Evolutionary conservation across 2,888 invertebrate species (phyloP), one percentile per base, ranked within the genome.

Genomic region (Polydrusus cervinus): DNA sequence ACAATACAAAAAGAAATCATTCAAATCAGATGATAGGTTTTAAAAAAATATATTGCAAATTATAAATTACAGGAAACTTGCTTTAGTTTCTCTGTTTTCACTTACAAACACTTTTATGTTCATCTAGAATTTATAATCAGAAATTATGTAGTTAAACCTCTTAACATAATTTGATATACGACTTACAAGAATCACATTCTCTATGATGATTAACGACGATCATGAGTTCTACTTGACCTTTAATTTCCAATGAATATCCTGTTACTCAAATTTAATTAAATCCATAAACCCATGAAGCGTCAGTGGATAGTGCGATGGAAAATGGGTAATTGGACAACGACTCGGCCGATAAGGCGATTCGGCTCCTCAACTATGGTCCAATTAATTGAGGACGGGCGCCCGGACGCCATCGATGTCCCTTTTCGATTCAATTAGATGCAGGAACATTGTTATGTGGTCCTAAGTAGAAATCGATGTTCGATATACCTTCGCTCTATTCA

Each of bases 341-440:
- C 34, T 20, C 38, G 53, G 43, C 25, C 71, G 60, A 71, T 71
- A 71, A 71, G 71, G 51, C 61, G 71, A 70, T 62, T 60, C 34
- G 43, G 70, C 61, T 47, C 49, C 62, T 49, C 62, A 34, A 62
- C 53, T 71, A 71, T 62, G 49, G 18, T 62, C 71, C 40, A 64
- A 71, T 71, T 71, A 71, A 71, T 71, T 60, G 51, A 62, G 51
- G 40, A 18, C 16, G 38, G 47, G 47, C 38, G 45, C 30, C 51
- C 38, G 66, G 25, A 25, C 45, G 67, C 14, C 10, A 57, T 10
- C 49, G 51, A 34, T 61, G 61, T 38, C 68, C 65, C 57, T 43
- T 53, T 70, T 65, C 70, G 14, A 74, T 74, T 74, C 70, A 74
- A 74, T 74, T 74, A 74, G 74, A 70, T 74, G 70, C 69, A 70